Base-by-base conservation (phyloP, 2,113 vertebrate species). In the Cygnus atratus region DNA sequence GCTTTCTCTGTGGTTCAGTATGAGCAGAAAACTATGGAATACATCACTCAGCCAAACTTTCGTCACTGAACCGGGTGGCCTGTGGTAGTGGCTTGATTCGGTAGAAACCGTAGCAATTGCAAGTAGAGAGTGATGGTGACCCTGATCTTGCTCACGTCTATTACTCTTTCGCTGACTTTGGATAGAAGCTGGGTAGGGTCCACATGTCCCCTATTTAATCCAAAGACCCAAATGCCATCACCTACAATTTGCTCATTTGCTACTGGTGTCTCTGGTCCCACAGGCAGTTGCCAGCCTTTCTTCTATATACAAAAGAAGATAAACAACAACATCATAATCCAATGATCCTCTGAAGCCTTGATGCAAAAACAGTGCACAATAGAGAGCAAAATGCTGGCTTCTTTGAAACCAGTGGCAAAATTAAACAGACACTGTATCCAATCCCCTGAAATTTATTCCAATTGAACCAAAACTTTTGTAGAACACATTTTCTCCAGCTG, bases 121-220 rank as follows among this genome's bases (percentile, higher is more conserved):
- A 77, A 66, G 58, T 4, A 62, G 31, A 11, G 24, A 20, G 39
- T 24, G 26, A 19, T 8, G 26, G 29, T 31, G 35, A 43, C 13
- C 6, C 24, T 33, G 50, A 5, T 29, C 48, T 48, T 8, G 3
- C 48, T 37, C 20, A 0, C 0, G 8, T 0, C 70, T 35, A 8
- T 4, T 61, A 13, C 2, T 61, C 59, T 6, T 5, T 26, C 20
- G 5, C 29, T 28, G 13, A 76, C 7, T 63, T 62, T 5, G 31
- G 22, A 16, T 20, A 48, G 26, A 31, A 58, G 11, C 19, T 75
- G 35, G 6, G 67, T 2, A 37, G 7, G 20, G 14, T 67, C 1
- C 13, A 37, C 25, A 11, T 0, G 2, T 25, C 7, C 39, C 41
- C 43, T 73, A 31, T 44, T 55, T 26, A 76, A 46, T 16, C 54